These are phyloP conservation scores for Caenorhabditis panamensis DNA, from an alignment of 2,888 invertebrate genomes.

Conservation along the genomic window DNA sequence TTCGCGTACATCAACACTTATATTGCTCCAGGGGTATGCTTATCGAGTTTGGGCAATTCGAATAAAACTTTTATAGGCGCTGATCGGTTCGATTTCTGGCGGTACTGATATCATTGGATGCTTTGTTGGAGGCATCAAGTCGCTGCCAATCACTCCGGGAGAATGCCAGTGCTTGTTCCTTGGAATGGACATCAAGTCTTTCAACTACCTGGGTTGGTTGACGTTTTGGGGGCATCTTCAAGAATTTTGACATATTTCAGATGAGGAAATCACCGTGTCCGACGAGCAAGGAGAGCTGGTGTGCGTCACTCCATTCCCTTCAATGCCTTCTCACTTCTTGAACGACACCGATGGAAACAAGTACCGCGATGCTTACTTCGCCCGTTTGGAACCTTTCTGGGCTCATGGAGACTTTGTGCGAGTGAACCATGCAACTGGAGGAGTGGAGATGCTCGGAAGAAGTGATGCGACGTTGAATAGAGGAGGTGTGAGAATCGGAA, in stretches of 20 bases:
- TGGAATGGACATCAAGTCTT: slow-evolving; percentile 84
- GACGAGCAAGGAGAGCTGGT: slow-evolving; percentile 84
- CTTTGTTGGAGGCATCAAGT: slow-evolving; percentile 84
- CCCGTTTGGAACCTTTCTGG: slow-evolving; percentile 83
- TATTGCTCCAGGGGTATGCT: slow-evolving; percentile 81
- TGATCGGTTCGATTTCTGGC: slow-evolving; percentile 81
- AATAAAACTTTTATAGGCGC: slow-evolving; percentile 62
- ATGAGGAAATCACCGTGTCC: slow-evolving; percentile 77
- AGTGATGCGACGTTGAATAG: slow-evolving; percentile 85
- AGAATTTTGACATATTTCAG: slow-evolving; percentile 76
- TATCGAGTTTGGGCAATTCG: neutral
- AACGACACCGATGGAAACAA: slow-evolving; percentile 81
- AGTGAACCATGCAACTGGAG: slow-evolving; percentile 83
- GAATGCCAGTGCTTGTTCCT: slow-evolving; percentile 84
- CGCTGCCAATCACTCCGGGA: slow-evolving; percentile 84
- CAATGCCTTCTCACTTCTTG: slow-evolving; percentile 84
- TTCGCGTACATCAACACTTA: slow-evolving; percentile 84
- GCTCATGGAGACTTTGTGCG: slow-evolving; percentile 84
- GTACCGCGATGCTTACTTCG: slow-evolving; percentile 72
- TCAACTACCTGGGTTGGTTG: slow-evolving; percentile 82
- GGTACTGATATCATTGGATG: slow-evolving; percentile 85
- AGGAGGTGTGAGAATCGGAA: slow-evolving; percentile 85
- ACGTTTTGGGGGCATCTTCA: neutral
- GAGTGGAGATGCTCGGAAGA: slow-evolving; percentile 84
- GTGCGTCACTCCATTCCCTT: slow-evolving; percentile 84